Evolutionary conservation across 2,113 vertebrate genomes (phyloP), one percentile per base, ranked within the genome.

Genomic region (Arvicanthis niloticus): DNA sequence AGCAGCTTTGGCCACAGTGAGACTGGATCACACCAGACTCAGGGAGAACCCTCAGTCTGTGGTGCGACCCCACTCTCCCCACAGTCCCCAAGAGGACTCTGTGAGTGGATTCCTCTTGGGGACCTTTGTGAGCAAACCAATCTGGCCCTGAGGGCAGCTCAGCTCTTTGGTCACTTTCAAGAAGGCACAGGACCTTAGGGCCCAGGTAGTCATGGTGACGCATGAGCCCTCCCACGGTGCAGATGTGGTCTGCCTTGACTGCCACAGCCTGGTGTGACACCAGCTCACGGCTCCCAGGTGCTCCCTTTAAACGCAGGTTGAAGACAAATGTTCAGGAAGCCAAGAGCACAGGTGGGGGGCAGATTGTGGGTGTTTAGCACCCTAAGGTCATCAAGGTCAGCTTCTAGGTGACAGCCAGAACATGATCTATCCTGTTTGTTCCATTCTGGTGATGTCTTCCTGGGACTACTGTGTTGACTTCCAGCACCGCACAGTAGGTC

Each of bases 151-250:
- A 42, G 42, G 76, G 42, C 7, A 2, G 51, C 24, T 65, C 42
- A 1, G 17, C 34, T 11, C 67, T 24, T 19, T 12, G 53, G 65
- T 16, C 67, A 51, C 76, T 34, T n/a, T 56, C 34, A 7, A 77
- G 67, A 81, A 26, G 40, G 51, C 0, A 1, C 31, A 37, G 42
- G 77, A 6, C 12, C 37, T n/a, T 12, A 15, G 2, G 10, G 34
- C 45, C 37, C 15, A 58, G 22, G 37, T 51, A 12, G 42, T 60
- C 12, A 42, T 21, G 15, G 34, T 15, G 21, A 62, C 53, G 17
- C 12, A 3, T 0, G 15, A 45, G 7, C 22, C 22, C 17, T n/a
- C 21, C 22, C 42, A 19, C 15, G 19, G 1, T 0, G 10, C 37
- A 68, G 60, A 65, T 7, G 11, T 10, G 80, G 37, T 26, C 80